These are phyloP conservation scores for Motacilla tschutschensis DNA, from an alignment of 2,113 vertebrate species.

Conservation along the genomic window DNA sequence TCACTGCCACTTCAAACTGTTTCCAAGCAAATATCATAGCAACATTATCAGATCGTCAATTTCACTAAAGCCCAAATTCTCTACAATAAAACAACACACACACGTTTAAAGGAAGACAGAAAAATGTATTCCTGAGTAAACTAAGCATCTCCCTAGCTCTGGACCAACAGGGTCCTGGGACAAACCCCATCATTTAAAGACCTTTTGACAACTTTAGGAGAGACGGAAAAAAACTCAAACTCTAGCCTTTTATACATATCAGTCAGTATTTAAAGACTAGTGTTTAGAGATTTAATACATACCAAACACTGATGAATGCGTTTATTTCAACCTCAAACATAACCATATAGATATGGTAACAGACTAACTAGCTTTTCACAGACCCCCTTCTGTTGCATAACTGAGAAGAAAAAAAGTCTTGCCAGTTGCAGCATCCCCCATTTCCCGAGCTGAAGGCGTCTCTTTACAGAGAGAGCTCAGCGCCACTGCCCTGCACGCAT, in stretches of 20 bases:
- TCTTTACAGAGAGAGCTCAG: background rate
- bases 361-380: background rate
- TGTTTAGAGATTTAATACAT: background rate
- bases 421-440: background rate
- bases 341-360: background rate
- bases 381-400: background rate
- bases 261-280: background rate
- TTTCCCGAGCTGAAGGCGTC: rapidly evolving
- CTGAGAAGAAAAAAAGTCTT: background rate
- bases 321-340: background rate
- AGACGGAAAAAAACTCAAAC: background rate
- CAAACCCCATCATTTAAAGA: background rate
- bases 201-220: background rate
- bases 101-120: background rate
- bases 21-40: constrained; percentile 47
- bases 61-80: background rate
- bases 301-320: background rate
- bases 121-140: background rate
- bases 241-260: background rate
- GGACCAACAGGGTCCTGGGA: background rate
- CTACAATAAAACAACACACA: background rate
- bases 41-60: background rate
- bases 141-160: background rate
- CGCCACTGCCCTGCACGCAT: background rate
- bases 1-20: background rate